phyloP scores from a whole-genome alignment of 2,888 invertebrate species.

The Cryptocheilus praepositus region DNA sequence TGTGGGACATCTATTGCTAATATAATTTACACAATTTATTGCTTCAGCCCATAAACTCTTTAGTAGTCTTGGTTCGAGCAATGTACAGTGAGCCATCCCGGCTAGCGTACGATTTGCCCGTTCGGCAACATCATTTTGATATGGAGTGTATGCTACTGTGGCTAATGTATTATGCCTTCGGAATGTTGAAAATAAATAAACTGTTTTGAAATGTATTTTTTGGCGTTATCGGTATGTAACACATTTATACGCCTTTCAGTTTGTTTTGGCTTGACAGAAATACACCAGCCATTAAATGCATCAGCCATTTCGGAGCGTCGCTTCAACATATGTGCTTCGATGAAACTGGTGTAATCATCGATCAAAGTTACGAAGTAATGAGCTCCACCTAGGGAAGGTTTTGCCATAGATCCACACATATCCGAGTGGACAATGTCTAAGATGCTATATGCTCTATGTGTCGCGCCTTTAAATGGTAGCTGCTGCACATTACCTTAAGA shows the following conservation, averaged over 20 bases:
- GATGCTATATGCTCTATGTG: conserved; percentile 17
- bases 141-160: conserved; percentile 45
- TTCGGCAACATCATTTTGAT: conserved; percentile 61
- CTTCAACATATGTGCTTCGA: conserved; percentile 10
- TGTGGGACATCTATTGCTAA: conserved; percentile 32
- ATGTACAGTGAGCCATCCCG: conserved; percentile 49
- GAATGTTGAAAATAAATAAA: background rate
- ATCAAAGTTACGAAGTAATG: conserved; percentile 19
- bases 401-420: conserved; percentile 28
- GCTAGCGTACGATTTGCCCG: conserved; percentile 57
- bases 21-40: conserved; percentile 22
- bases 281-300: conserved; percentile 13
- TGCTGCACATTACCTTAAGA: conserved; percentile 37
- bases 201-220: background rate
- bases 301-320: conserved; percentile 6
- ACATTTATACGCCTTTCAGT: background rate
- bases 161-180: background rate
- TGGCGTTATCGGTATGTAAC: background rate
- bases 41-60: conserved; percentile 57
- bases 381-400: conserved; percentile 10
- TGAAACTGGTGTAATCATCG: conserved; percentile 19
- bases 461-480: conserved; percentile 26
- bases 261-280: conserved; percentile 5
- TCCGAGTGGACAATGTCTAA: conserved; percentile 43
- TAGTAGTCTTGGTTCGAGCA: conserved; percentile 46